phyloP scores from a whole-genome alignment of 2,797 vertebrate species.

The Remorina albescens region DNA sequence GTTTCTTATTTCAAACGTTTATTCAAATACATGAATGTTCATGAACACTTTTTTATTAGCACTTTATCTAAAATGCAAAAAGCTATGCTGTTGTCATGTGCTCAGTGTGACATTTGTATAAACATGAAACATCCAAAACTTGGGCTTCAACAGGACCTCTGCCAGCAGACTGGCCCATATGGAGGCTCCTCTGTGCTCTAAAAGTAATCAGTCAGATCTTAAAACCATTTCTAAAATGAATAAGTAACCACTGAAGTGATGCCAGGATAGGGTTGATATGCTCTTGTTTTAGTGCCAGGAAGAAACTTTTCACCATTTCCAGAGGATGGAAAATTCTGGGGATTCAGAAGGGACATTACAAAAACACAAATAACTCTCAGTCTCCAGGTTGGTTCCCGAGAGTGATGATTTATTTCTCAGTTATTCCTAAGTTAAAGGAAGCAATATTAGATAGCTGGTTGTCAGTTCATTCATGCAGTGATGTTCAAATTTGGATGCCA shows the following conservation, averaged over 20 bases:
- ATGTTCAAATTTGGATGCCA: neutral
- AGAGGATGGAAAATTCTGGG: slow-evolving; percentile 1
- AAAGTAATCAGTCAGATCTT: slow-evolving; percentile 28
- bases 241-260: slow-evolving; percentile 22
- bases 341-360: slow-evolving; percentile 3
- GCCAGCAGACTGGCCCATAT: neutral
- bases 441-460: neutral
- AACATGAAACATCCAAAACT: slow-evolving; percentile 3
- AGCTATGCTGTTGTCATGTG: neutral
- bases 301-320: slow-evolving; percentile 1
- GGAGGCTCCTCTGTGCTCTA: slow-evolving; percentile 15
- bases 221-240: slow-evolving; percentile 25
- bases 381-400: slow-evolving; percentile 6
- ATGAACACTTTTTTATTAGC: neutral
- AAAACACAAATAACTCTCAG: neutral
- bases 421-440: neutral
- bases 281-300: neutral
- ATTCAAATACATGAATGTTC: neutral
- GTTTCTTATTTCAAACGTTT: neutral
- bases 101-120: neutral
- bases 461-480: neutral
- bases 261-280: slow-evolving; percentile 12
- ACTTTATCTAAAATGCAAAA: neutral
- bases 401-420: neutral
- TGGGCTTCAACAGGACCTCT: slow-evolving; percentile 18